Evolutionary conservation across 2,797 vertebrate species (phyloP).

Genomic region (Okamejei kenojei): DNA sequence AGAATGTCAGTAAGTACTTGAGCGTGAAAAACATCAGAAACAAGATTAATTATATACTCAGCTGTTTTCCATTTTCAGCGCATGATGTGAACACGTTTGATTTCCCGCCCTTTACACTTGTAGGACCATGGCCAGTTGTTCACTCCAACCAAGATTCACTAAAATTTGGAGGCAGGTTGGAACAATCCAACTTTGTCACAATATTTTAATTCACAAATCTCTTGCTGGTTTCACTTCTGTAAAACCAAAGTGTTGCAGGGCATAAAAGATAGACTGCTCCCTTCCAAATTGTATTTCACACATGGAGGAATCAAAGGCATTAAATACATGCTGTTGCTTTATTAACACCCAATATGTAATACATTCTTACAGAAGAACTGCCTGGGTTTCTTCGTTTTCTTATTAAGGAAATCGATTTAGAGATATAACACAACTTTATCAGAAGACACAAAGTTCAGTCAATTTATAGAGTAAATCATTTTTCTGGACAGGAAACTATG

Average conservation of each 20-base stretch:
- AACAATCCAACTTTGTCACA: background rate
- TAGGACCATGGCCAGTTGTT: background rate
- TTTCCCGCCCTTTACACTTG: background rate
- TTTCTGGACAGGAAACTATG: constrained; percentile 15
- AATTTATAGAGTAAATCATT: constrained; percentile 1
- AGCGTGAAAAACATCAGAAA: background rate
- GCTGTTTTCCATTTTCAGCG: background rate
- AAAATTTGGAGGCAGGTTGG: background rate
- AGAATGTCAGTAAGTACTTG: background rate
- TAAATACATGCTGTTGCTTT: background rate
- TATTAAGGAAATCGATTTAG: background rate
- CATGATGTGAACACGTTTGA: background rate
- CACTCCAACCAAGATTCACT: background rate
- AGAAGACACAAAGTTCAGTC: constrained; percentile 28
- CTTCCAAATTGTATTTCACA: background rate
- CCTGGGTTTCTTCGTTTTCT: background rate
- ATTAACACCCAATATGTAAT: background rate
- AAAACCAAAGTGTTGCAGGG: background rate
- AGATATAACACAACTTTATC: constrained; percentile 6
- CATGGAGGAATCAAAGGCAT: background rate
- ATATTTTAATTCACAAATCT: background rate
- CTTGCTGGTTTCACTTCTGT: background rate
- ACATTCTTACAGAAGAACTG: background rate
- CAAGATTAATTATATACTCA: background rate
- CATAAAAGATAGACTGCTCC: background rate